Percentiles rank a stretch among this genome's conserved stretches.
phyloP scores from a whole-genome alignment of 92 coral and sea anemone genomes.

The Porites cylindrica region DNA sequence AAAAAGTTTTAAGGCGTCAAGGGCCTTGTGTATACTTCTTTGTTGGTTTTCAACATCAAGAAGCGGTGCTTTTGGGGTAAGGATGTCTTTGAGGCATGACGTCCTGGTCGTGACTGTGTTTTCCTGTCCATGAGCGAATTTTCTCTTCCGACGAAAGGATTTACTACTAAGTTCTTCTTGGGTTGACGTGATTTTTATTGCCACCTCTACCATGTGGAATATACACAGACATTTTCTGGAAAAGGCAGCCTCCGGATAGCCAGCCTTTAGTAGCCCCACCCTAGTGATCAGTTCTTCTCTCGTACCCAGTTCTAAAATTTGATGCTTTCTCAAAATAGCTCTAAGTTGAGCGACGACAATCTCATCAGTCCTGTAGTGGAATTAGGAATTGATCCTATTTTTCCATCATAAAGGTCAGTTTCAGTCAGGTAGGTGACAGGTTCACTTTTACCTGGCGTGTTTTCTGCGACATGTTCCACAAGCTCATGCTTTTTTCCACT shows the following conservation, averaged over 20 bases:
- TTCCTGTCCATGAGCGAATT: neutral
- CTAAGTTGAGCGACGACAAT: constrained; percentile 63
- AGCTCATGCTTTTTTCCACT: constrained; percentile 72
- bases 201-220: constrained; percentile 48
- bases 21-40: neutral
- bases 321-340: constrained; percentile 59
- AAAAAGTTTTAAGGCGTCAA: neutral
- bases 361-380: constrained; percentile 67
- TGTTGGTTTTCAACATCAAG: neutral
- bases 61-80: neutral
- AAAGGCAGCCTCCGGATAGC: constrained; percentile 61
- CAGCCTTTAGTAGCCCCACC: constrained; percentile 55
- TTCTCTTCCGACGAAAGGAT: neutral
- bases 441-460: too few relatives aligned
- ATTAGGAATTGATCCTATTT: constrained; percentile 50
- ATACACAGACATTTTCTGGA: constrained; percentile 65
- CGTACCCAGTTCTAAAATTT: constrained; percentile 55
- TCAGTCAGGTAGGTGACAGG: constrained; percentile 7
- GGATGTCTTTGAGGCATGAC: neutral
- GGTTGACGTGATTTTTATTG: neutral
- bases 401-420: constrained; percentile 51
- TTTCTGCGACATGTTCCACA: constrained; percentile 50
- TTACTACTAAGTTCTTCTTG: neutral
- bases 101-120: neutral
- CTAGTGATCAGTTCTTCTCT: constrained; percentile 65